Conservation (phyloP, 37 sponge, comb jelly and placozoan species). For the Ephydatia muelleri region DNA sequence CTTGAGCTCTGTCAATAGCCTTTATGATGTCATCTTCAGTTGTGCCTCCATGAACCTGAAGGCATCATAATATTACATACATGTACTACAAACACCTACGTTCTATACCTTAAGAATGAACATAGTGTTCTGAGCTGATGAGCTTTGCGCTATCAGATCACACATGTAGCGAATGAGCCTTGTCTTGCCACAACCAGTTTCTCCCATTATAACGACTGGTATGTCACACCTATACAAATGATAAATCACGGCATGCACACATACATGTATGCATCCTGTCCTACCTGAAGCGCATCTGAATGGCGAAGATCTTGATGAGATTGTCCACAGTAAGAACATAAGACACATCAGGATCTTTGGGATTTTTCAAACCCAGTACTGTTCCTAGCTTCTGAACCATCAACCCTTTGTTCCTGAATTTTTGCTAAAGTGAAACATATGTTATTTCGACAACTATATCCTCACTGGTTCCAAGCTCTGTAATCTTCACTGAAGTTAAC, state of each 20-base stretch:
- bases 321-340: constrained; percentile 74
- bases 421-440: not conserved
- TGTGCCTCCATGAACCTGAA: constrained; percentile 78
- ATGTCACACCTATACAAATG: constrained; percentile 63
- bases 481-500: constrained; percentile 60
- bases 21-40: constrained; percentile 56
- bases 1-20: constrained; percentile 52
- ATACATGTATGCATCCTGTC: not conserved
- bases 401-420: not conserved
- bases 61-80: not conserved
- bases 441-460: not conserved
- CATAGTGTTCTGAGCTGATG: not conserved
- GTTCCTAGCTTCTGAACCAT: constrained; percentile 24
- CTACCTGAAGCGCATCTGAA: constrained; percentile 83
- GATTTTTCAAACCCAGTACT: constrained; percentile 33
- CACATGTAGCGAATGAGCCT: constrained; percentile 48
- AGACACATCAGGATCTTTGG: constrained; percentile 55
- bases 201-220: constrained; percentile 94
- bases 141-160: not conserved
- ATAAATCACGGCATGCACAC: not conserved
- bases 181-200: constrained; percentile 92
- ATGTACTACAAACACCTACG: not conserved
- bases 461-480: constrained; percentile 28
- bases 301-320: constrained; percentile 70
- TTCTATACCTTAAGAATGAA: constrained; percentile 3